Percentiles rank a stretch among this genome's conserved stretches.
phyloP scores from a whole-genome alignment of 2,888 invertebrate species.

The Gymnosoma rotundatum region DNA sequence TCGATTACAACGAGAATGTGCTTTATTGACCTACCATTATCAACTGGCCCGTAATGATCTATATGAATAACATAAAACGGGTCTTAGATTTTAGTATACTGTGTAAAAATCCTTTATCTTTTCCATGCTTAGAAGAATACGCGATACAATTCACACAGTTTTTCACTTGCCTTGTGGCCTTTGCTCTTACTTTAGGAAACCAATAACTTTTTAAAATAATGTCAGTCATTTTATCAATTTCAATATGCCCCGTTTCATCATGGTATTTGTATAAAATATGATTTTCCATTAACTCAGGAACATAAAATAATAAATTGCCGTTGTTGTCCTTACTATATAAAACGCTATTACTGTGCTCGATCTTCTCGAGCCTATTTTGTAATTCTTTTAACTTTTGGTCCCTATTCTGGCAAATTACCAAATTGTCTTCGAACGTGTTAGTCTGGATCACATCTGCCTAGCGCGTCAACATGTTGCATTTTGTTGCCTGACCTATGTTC shows the following conservation, averaged over 20 bases:
- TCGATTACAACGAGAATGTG: neutral
- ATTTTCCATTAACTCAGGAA: slow-evolving; percentile 44
- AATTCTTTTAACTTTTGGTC: slow-evolving; percentile 18
- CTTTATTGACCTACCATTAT: neutral
- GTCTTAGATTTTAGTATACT: neutral
- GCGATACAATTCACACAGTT: neutral
- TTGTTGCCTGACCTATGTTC: slow-evolving; percentile 60
- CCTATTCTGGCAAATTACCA: slow-evolving; percentile 24
- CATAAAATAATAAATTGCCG: slow-evolving; percentile 24
- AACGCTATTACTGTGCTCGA: neutral
- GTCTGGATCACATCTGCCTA: slow-evolving; percentile 37
- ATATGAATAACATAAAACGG: neutral
- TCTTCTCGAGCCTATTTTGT: neutral
- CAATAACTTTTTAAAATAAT: neutral
- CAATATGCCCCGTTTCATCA: neutral
- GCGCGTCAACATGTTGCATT: slow-evolving; percentile 68
- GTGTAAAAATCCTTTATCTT: neutral
- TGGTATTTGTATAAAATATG: slow-evolving; percentile 44
- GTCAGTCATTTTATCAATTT: neutral
- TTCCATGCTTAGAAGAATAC: slow-evolving; percentile 1
- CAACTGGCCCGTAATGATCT: neutral
- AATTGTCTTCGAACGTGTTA: neutral
- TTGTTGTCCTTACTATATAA: neutral
- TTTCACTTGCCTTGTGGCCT: neutral
- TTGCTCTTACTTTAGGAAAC: slow-evolving; percentile 4